Conservation (phyloP, 30 jellyfish, hydroid and myxozoan genomes). For the Turritopsis dohrnii region DNA sequence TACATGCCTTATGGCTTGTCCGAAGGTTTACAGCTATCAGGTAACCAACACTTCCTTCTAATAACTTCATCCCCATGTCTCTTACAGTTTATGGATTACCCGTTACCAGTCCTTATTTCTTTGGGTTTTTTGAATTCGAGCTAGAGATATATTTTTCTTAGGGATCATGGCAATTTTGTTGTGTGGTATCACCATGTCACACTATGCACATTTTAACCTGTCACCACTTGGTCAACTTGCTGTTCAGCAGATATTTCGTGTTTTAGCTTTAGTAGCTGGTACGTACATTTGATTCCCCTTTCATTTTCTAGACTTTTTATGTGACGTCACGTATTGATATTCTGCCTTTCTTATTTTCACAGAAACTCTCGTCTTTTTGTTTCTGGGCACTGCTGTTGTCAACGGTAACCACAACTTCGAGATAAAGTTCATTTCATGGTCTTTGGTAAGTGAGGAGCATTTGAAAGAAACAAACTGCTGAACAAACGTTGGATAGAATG, state of each 20-base stretch:
- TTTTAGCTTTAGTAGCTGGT: constrained; percentile 83
- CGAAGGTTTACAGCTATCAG: constrained; percentile 83
- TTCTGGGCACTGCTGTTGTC: constrained; percentile 76
- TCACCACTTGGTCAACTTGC: constrained; percentile 86
- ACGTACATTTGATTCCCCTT: neutral
- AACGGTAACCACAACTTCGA: constrained; percentile 55
- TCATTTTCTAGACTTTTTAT: neutral
- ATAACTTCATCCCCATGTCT: no score
- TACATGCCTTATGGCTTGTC: constrained; percentile 90
- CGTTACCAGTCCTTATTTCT: no score
- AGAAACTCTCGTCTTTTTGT: constrained; percentile 82
- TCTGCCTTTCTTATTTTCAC: neutral
- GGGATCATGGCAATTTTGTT: constrained; percentile 89
- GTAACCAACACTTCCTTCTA: no score
- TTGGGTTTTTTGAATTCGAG: neutral
- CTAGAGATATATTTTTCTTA: constrained; percentile 1
- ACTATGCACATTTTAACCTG: constrained; percentile 79
- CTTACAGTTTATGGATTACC: no score
- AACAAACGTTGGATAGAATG: no score
- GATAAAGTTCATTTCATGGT: constrained; percentile 60
- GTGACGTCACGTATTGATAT: neutral
- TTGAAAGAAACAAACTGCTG: no score
- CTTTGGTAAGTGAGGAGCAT: constrained; percentile 82
- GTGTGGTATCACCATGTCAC: constrained; percentile 95
- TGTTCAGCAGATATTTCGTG: constrained; percentile 76